Evolutionary conservation across 30 jellyfish, hydroid and myxozoan species (phyloP), one percentile per base, ranked within the genome.

Genomic region (Hydractinia echinata): DNA sequence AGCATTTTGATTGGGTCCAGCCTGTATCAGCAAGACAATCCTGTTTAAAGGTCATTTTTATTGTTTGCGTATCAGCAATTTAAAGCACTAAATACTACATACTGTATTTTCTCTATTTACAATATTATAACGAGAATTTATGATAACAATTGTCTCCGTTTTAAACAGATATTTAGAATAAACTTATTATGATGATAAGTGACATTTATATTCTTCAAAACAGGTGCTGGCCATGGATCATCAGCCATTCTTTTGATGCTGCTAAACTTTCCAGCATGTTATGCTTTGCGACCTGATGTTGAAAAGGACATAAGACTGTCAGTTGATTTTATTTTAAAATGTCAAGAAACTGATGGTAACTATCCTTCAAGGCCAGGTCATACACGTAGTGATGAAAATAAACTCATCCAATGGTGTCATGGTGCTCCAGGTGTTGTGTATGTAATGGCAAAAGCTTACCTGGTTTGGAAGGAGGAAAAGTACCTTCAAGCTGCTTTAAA

Each of bases 201-300:
- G 44, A 30, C 44, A 30, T 30, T 30, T 30, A 30, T 30, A 30
- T 30, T 30, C 44, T 30, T 30, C 44, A 66, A 51, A 76, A 10
- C 62, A 91, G 97, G 97, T 76, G 97, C 97, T 55, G 97, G 95
- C 4, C 97, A 91, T 79, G 97, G 97, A 19, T 19, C 87, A 8
- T 61, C 95, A 7, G 16, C 96, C 15, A 86, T 91, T 5, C 88
- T 91, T 7, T 83, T 86, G 19, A 81, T 88, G 76, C 81, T 91
- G 54, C 76, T 91, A 53, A 82, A 73, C 61, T 91, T 70, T 76
- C 97, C 97, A 60, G 95, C 72, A 66, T 91, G 97, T 60, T 91
- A 76, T 67, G 62, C 69, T 53, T 53, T 72, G 60, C 83, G 82
- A 81, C 96, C 95, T 4, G 19, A 79, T 51, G 92, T 91, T 10